Percentiles rank a stretch among this genome's conserved stretches.
These are phyloP conservation scores for Dolichallabes microphthalmus DNA, from an alignment of 2,113 vertebrate genomes.

Conservation along the genomic window DNA sequence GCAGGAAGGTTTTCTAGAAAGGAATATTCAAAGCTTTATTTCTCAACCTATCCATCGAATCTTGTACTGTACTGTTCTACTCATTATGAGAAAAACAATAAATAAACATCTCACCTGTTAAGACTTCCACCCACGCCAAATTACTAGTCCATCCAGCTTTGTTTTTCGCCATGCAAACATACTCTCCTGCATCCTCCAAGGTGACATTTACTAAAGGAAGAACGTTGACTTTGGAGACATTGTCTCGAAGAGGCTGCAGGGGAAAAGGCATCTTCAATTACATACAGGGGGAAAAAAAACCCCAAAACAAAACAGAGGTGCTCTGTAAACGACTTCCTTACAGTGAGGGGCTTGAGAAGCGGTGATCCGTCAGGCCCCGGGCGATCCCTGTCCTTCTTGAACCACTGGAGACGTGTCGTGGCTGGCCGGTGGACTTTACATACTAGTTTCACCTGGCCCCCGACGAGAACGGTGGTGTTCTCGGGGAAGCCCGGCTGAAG, in stretches of 20 bases:
- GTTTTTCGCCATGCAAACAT: conserved; percentile 87
- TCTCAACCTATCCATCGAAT: neutral
- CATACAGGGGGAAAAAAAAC: conserved; percentile 6
- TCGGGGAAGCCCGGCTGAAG: conserved; percentile 85
- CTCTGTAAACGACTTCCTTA: conserved; percentile 60
- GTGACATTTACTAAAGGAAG: conserved; percentile 84
- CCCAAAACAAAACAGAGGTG: neutral
- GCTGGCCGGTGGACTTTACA: conserved; percentile 89
- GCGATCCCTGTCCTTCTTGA: conserved; percentile 79
- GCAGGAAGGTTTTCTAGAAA: conserved; percentile 54
- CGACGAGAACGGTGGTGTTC: conserved; percentile 82
- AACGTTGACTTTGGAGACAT: conserved; percentile 83
- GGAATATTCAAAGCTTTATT: neutral
- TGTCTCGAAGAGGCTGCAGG: conserved; percentile 82
- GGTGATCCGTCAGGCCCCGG: conserved; percentile 72
- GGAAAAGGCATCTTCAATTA: conserved; percentile 31
- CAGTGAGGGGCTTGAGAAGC: conserved; percentile 84
- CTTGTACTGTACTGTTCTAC: neutral
- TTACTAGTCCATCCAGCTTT: conserved; percentile 81
- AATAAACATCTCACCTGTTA: conserved; percentile 74
- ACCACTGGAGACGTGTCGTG: conserved; percentile 91
- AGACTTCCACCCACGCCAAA: conserved; percentile 89
- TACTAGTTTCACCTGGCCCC: conserved; percentile 81
- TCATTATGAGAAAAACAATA: neutral
- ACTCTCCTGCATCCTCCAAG: conserved; percentile 86